Percentiles rank a stretch among this genome's conserved stretches.
phyloP scores from a whole-genome alignment of 2,888 invertebrate genomes.

The Watsonalla binaria region DNA sequence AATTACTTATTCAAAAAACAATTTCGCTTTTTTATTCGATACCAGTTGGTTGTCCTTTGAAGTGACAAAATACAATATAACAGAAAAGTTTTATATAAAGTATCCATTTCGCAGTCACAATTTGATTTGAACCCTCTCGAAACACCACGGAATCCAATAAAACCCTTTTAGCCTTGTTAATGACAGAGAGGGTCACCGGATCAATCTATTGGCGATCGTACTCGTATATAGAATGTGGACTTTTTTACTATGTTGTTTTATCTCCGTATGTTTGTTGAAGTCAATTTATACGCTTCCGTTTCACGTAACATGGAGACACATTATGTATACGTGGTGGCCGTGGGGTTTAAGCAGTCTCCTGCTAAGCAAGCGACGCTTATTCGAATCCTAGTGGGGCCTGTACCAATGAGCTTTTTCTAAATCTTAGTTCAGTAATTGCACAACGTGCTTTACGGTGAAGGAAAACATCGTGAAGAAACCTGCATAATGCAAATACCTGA shows the following conservation, averaged over 20 bases:
- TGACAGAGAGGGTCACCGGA: background rate
- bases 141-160: constrained; percentile 4
- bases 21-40: background rate
- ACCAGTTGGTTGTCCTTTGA: background rate
- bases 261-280: too few species aligned
- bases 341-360: too few species aligned
- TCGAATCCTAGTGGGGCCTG: too few species aligned
- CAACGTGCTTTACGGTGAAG: too few species aligned
- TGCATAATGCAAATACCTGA: too few species aligned
- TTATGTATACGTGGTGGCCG: too few species aligned
- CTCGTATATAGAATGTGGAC: background rate
- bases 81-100: background rate
- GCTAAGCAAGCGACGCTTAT: too few species aligned
- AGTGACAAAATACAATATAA: background rate
- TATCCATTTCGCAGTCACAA: background rate
- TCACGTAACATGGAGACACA: too few species aligned
- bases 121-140: constrained; percentile 4
- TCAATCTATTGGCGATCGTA: background rate
- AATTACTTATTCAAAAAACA: background rate
- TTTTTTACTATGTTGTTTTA: background rate
- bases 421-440: too few species aligned
- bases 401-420: too few species aligned
- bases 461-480: too few species aligned
- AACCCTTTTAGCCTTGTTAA: constrained; percentile 3
- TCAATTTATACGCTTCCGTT: too few species aligned